Evolutionary conservation across 2,797 vertebrate genomes (phyloP).

Genomic region (Coregonus ussuriensis): DNA sequence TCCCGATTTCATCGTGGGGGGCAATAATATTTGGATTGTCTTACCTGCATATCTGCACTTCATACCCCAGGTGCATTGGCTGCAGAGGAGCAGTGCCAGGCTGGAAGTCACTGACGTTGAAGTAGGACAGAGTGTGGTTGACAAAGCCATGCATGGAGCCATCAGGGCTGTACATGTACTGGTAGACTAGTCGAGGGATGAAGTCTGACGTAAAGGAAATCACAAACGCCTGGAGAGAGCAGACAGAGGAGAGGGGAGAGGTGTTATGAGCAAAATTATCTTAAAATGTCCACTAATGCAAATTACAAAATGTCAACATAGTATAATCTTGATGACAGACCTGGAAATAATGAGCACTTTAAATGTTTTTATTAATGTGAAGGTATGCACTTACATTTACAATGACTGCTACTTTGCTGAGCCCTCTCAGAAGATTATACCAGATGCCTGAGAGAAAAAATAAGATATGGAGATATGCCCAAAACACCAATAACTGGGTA

Average conservation of each 20-base stretch:
- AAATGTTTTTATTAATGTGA: not conserved
- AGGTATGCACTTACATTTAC: conserved; percentile 88
- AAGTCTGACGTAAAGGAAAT: conserved; percentile 98
- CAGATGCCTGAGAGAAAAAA: conserved; percentile 85
- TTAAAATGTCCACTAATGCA: not conserved
- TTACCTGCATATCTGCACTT: conserved; percentile 90
- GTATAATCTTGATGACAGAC: not conserved
- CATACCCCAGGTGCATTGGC: conserved; percentile 82
- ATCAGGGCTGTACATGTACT: conserved; percentile 91
- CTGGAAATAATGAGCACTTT: not conserved
- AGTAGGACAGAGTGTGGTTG: conserved; percentile 92
- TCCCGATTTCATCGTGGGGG: too few relatives aligned
- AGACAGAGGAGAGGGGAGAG: not conserved
- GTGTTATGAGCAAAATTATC: not conserved
- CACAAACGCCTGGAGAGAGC: conserved; percentile 86
- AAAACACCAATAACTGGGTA: not conserved
- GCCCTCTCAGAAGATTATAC: conserved; percentile 94
- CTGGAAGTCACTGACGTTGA: conserved; percentile 93
- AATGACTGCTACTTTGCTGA: conserved; percentile 96
- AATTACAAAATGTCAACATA: not conserved
- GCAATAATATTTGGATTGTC: not conserved
- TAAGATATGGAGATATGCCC: not conserved
- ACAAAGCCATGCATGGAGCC: conserved; percentile 94
- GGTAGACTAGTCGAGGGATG: conserved; percentile 96
- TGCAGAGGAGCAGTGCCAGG: conserved; percentile 80